Conservation (phyloP, 1,140 invertebrate species). For the Formica exsecta region DNA sequence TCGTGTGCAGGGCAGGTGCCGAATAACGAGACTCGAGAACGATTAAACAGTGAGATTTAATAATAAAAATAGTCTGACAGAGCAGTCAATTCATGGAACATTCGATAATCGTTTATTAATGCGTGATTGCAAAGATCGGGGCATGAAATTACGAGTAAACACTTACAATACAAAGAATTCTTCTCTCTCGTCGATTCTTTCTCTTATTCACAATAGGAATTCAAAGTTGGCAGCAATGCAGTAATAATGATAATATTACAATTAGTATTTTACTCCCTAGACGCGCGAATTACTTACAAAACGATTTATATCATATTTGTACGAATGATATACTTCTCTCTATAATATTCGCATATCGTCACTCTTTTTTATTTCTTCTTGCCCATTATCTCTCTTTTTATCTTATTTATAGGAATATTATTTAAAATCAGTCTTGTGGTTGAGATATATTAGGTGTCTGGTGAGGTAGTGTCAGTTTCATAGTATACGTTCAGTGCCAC, state of each 20-base stretch:
- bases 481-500: conserved; percentile 84
- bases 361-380: conserved; percentile 45
- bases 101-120: conserved; percentile 72
- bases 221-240: conserved; percentile 67
- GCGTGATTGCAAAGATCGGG: conserved; percentile 71
- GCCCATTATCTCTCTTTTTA: conserved; percentile 75
- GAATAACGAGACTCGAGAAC: conserved; percentile 72
- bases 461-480: conserved; percentile 86
- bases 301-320: conserved; percentile 77
- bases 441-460: conserved; percentile 86
- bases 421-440: conserved; percentile 87
- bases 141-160: conserved; percentile 70
- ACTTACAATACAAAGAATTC: conserved; percentile 68
- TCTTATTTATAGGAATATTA: conserved; percentile 85
- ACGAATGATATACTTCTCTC: conserved; percentile 68
- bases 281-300: conserved; percentile 76
- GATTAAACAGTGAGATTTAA: conserved; percentile 86
- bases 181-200: conserved; percentile 38
- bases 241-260: conserved; percentile 69
- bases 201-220: conserved; percentile 65
- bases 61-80: conserved; percentile 87
- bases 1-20: neutral
- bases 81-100: conserved; percentile 80
- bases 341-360: conserved; percentile 45
- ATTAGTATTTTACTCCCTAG: conserved; percentile 59